Evolutionary conservation across 2,888 invertebrate genomes (phyloP).

Genomic region (Seira musarum): DNA sequence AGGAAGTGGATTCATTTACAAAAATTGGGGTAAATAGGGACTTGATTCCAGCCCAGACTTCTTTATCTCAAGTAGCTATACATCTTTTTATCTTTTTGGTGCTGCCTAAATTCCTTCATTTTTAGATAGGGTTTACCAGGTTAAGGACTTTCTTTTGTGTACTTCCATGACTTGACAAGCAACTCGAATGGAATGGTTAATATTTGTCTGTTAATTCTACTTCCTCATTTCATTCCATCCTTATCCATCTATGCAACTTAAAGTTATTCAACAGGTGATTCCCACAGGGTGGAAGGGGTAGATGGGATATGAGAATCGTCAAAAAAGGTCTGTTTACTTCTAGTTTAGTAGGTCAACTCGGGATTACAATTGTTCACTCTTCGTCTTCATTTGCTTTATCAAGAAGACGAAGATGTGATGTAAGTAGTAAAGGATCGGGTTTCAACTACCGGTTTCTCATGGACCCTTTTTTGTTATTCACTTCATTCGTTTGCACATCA

Average conservation of each 20-base stretch:
- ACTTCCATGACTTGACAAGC: neutral
- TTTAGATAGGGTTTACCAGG: conserved; percentile 37
- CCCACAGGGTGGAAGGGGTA: conserved; percentile 27
- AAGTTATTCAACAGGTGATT: conserved; percentile 45
- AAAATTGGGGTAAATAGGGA: too few relatives aligned
- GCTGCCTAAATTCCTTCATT: too few relatives aligned
- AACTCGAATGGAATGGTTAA: neutral
- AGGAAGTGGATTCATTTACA: too few relatives aligned
- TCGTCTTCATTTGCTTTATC: neutral
- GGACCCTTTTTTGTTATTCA: conserved; percentile 39
- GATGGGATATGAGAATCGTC: too few relatives aligned
- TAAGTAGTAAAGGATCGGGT: conserved; percentile 37
- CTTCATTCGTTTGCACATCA: too few relatives aligned
- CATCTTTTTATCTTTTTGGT: neutral
- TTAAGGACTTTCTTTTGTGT: conserved; percentile 40
- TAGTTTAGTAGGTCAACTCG: conserved; percentile 51
- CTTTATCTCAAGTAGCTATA: too few relatives aligned
- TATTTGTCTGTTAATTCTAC: conserved; percentile 15
- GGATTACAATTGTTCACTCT: conserved; percentile 28
- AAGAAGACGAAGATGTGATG: too few relatives aligned
- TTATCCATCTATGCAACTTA: neutral
- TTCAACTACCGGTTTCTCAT: conserved; percentile 52
- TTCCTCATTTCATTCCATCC: conserved; percentile 32
- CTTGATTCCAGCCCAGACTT: too few relatives aligned
- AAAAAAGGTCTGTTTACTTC: conserved; percentile 31